Conservation (phyloP, 1,140 invertebrate genomes). For the Penaeus chinensis region DNA sequence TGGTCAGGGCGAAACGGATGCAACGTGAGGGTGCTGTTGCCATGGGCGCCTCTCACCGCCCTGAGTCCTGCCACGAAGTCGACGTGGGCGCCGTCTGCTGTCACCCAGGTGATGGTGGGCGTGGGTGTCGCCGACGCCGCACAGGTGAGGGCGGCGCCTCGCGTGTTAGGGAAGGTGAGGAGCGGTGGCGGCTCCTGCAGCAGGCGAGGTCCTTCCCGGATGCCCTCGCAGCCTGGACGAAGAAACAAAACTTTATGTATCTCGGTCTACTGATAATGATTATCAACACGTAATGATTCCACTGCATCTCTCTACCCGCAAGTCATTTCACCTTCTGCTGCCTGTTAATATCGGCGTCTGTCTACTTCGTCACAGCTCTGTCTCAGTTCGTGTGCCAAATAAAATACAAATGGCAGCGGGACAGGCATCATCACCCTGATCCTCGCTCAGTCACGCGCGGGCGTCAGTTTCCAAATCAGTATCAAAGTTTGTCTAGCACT, state of each 20-base stretch:
- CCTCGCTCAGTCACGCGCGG: too few relatives aligned
- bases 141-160: constrained; percentile 90
- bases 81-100: constrained; percentile 86
- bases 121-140: constrained; percentile 88
- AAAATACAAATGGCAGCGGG: too few relatives aligned
- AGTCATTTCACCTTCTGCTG: too few relatives aligned
- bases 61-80: constrained; percentile 87
- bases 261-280: neutral
- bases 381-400: too few relatives aligned
- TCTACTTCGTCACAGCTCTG: too few relatives aligned
- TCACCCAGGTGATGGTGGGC: constrained; percentile 92
- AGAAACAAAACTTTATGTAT: neutral
- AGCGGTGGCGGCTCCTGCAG: constrained; percentile 89
- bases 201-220: constrained; percentile 83
- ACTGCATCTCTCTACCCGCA: neutral
- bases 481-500: too few relatives aligned
- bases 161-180: constrained; percentile 93
- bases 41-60: constrained; percentile 73
- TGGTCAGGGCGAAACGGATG: constrained; percentile 45
- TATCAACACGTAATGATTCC: neutral
- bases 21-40: constrained; percentile 39
- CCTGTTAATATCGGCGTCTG: too few relatives aligned
- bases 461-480: too few relatives aligned
- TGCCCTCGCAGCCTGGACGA: constrained; percentile 12
- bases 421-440: too few relatives aligned